phyloP scores from a whole-genome alignment of 2,113 vertebrate species.

The Sturnira hondurensis region DNA sequence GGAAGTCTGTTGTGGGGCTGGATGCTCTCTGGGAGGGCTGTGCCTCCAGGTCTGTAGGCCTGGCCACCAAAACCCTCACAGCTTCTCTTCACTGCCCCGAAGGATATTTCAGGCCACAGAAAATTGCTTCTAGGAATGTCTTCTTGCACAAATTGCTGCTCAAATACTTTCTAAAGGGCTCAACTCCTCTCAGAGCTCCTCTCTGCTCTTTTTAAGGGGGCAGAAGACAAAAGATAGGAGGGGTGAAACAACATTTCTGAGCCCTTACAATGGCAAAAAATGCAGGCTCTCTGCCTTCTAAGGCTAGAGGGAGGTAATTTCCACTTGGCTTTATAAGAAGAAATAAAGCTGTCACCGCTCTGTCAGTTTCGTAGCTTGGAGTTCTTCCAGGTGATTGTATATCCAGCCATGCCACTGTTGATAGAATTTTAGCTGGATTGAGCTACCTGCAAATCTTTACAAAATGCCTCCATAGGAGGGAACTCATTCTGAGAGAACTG shows the following conservation, averaged over 20 bases:
- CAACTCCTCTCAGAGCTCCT: neutral
- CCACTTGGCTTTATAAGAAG: conserved; percentile 25
- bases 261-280: neutral
- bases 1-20: neutral
- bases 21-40: neutral
- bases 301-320: conserved; percentile 22
- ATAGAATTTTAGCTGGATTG: neutral
- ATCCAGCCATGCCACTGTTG: neutral
- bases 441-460: neutral
- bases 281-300: neutral
- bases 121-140: neutral
- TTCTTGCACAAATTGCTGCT: conserved; percentile 5
- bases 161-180: conserved; percentile 26
- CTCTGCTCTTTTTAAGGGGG: neutral
- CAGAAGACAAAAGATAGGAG: neutral
- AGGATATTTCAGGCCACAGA: neutral
- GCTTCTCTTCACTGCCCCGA: neutral
- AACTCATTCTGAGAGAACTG: neutral
- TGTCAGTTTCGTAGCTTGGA: conserved; percentile 13
- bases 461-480: neutral
- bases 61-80: neutral
- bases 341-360: conserved; percentile 24
- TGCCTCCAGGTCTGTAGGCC: neutral
- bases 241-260: neutral
- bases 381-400: conserved; percentile 20